Percentiles rank a stretch among this genome's conserved stretches.
Conservation (phyloP, 2,797 vertebrate genomes). For the Champsocephalus gunnari region DNA sequence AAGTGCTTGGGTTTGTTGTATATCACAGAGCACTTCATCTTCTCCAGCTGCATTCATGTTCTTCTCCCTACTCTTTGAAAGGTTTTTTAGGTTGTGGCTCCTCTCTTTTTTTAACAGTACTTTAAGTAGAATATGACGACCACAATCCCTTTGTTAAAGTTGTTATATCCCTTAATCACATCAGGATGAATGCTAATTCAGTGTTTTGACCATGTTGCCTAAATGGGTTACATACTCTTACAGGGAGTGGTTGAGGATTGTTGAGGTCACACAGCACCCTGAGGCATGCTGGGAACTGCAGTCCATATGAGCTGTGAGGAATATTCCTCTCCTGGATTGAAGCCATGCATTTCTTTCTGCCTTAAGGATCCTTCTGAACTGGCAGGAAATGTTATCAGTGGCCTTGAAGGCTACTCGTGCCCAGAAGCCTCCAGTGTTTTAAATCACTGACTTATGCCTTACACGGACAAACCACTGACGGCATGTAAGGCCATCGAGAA, state of each 20-base stretch:
- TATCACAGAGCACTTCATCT: slow-evolving; percentile 18
- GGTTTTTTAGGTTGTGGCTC: slow-evolving; percentile 18
- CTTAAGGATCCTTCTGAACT: slow-evolving; percentile 47
- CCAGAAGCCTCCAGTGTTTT: slow-evolving; percentile 39
- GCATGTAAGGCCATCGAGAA: slow-evolving; percentile 44
- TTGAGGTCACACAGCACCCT: slow-evolving; percentile 66
- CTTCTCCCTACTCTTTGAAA: slow-evolving; percentile 9
- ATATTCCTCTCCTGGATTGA: slow-evolving; percentile 44
- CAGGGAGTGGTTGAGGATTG: slow-evolving; percentile 44
- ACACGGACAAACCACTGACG: slow-evolving; percentile 22
- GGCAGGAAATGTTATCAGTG: slow-evolving; percentile 38
- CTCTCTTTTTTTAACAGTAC: slow-evolving; percentile 7
- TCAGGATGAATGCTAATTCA: slow-evolving; percentile 9
- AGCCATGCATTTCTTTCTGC: slow-evolving; percentile 47
- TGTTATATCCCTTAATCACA: slow-evolving; percentile 26
- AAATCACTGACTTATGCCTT: slow-evolving; percentile 23
- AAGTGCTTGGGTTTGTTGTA: slow-evolving; percentile 8
- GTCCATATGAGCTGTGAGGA: slow-evolving; percentile 60
- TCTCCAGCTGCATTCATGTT: slow-evolving; percentile 3
- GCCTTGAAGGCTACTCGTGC: slow-evolving; percentile 31
- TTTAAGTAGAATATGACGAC: slow-evolving; percentile 19
- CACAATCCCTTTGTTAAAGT: slow-evolving; percentile 25
- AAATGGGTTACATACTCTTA: slow-evolving; percentile 68
- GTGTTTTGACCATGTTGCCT: slow-evolving; percentile 47
- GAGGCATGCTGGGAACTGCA: slow-evolving; percentile 72